Evolutionary conservation across 2,797 vertebrate species (phyloP).

Genomic region (Apogon hyalosoma): DNA sequence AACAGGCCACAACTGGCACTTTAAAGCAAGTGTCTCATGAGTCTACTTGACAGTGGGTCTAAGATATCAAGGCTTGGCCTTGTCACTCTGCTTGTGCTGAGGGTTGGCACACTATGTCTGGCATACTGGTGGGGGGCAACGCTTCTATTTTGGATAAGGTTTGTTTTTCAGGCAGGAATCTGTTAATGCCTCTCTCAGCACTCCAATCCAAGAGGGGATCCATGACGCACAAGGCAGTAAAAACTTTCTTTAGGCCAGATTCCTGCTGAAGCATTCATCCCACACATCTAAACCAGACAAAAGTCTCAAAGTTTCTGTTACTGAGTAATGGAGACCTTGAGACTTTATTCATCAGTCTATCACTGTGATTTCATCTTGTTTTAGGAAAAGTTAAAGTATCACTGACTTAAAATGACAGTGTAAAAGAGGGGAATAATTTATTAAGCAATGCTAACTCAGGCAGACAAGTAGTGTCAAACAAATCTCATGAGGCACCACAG

Average conservation of each 20-base stretch:
- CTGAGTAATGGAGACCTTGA: not conserved
- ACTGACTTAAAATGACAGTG: slow-evolving; percentile 17
- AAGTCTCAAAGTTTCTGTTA: slow-evolving; percentile 29
- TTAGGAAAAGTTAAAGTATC: slow-evolving; percentile 8
- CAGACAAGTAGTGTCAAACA: slow-evolving; percentile 34
- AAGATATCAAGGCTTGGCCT: slow-evolving; percentile 68
- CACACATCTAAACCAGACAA: slow-evolving; percentile 36
- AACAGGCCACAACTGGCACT: slow-evolving; percentile 47
- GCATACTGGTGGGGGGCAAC: slow-evolving; percentile 59
- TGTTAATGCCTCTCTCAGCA: slow-evolving; percentile 71
- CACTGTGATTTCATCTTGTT: not conserved
- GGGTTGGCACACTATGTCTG: slow-evolving; percentile 58
- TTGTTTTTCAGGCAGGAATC: slow-evolving; percentile 77
- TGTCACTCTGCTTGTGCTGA: slow-evolving; percentile 45
- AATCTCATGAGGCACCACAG: slow-evolving; percentile 48
- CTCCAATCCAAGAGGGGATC: slow-evolving; percentile 47
- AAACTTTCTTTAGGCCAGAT: slow-evolving; percentile 48
- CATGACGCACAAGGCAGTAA: slow-evolving; percentile 45
- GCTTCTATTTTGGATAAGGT: slow-evolving; percentile 83
- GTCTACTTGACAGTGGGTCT: slow-evolving; percentile 53
- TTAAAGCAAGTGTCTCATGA: slow-evolving; percentile 37
- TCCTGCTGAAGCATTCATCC: slow-evolving; percentile 41
- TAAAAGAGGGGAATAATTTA: slow-evolving; percentile 11
- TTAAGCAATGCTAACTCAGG: slow-evolving; percentile 26
- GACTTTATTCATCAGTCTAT: slow-evolving; percentile 5